Evolutionary conservation across 1,140 invertebrate genomes (phyloP), one percentile per base, ranked within the genome.

Genomic region (Brachionus calyciflorus): DNA sequence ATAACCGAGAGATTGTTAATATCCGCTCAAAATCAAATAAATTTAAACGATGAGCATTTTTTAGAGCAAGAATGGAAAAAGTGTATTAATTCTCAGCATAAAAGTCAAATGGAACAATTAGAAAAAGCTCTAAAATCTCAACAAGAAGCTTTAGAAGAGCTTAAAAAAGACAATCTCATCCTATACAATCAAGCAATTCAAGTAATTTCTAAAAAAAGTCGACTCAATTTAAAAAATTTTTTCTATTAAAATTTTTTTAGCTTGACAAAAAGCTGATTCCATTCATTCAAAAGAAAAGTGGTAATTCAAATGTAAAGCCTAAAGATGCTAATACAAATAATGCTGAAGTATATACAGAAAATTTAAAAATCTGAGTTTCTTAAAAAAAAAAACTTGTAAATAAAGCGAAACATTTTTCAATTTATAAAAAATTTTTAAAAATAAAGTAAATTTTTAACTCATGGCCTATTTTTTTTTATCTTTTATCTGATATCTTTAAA

Each of bases 131-230:
- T 48, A 7, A 46, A 65, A 68, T 48, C 57, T 37, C 55, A 77
- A 37, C 48, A 65, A 24, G 49, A 77, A 24, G 55, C 55, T 17
- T 7, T 77, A 10, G 21, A 68, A 48, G 24, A 77, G 17, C 40
- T 77, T 10, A 77, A 77, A 77, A 24, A 26, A n/a, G 53, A 63
- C n/a, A 63, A 44, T 68, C n/a, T 41, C 14, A 3, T 24, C 12
- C 46, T 77, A 2, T 68, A 77, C 26, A 53, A 77, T 12, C 12
- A n/a, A 40, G 76, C 76, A 10, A 63, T 77, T 26, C 53, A 77
- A 37, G 76, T 68, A 75, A 49, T n/a, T 17, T n/a, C 12, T 19
- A 57, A 46, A 24, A 7, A 5, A n/a, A 44, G n/a, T 33, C 19
- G 17, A 26, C 28, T 55, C 4, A 28, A 4, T 4, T 3, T 26